Percentiles rank a stretch among this genome's conserved stretches.
Conservation (phyloP, 2,888 invertebrate species). For the Drosophila barbarae region DNA sequence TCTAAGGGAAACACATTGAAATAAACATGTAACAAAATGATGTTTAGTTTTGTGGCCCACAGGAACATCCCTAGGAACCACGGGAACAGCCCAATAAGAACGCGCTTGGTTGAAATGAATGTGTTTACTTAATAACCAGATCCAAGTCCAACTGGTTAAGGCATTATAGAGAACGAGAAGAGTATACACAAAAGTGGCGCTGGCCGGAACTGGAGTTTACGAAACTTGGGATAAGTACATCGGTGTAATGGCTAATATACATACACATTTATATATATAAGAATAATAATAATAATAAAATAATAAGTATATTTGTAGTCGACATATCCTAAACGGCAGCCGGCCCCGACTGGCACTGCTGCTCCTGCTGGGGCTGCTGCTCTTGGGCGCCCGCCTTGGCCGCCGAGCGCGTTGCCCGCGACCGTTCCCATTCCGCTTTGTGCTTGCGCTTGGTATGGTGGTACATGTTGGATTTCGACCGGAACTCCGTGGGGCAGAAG, state of each 20-base stretch:
- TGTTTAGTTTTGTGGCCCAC: too few relatives aligned
- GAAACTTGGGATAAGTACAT: constrained; percentile 36
- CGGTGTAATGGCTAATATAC: constrained; percentile 34
- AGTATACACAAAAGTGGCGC: constrained; percentile 37
- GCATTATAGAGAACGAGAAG: constrained; percentile 43
- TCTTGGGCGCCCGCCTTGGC: constrained; percentile 41
- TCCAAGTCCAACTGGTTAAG: constrained; percentile 33
- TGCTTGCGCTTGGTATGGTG: constrained; percentile 76
- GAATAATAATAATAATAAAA: neutral
- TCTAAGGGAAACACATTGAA: constrained; percentile 27
- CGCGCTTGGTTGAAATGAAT: constrained; percentile 2
- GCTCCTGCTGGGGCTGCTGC: constrained; percentile 20
- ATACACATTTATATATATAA: constrained; percentile 2
- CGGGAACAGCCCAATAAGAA: neutral
- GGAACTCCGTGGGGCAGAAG: constrained; percentile 75
- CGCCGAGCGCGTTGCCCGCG: constrained; percentile 65
- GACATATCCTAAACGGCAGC: constrained; percentile 25
- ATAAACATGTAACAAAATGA: constrained; percentile 12
- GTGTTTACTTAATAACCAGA: constrained; percentile 40
- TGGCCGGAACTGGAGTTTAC: constrained; percentile 28
- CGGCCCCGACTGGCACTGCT: constrained; percentile 27
- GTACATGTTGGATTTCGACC: constrained; percentile 77
- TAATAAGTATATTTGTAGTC: neutral
- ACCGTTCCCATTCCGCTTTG: constrained; percentile 71
- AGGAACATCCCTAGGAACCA: neutral